Conservation (phyloP, 2,113 vertebrate genomes). For the Eolophus roseicapilla region DNA sequence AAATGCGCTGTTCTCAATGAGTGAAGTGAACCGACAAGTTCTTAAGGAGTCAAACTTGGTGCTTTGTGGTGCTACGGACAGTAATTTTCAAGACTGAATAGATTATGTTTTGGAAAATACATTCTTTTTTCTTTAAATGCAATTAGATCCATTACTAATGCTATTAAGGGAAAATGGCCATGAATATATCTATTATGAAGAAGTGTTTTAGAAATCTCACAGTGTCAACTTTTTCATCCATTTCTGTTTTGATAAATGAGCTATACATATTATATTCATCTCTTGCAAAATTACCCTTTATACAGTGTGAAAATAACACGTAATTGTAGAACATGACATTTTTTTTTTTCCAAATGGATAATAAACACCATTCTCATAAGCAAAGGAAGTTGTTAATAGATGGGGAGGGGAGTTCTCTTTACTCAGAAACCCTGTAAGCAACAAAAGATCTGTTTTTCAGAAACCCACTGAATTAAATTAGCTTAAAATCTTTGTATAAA, state of each 20-base stretch:
- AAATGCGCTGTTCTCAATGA: not conserved
- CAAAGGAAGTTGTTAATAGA: not conserved
- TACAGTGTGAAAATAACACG: not conserved
- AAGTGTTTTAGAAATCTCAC: not conserved
- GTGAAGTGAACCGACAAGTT: not conserved
- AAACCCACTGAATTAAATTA: not conserved
- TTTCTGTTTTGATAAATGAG: slow-evolving; percentile 5
- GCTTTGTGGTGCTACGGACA: not conserved
- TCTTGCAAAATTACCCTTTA: not conserved
- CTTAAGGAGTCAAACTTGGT: not conserved
- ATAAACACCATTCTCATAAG: not conserved
- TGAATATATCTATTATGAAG: not conserved
- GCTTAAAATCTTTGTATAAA: not conserved
- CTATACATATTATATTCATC: not conserved
- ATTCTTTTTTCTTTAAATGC: not conserved
- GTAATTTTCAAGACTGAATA: not conserved
- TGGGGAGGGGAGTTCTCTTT: not conserved
- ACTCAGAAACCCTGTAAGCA: not conserved
- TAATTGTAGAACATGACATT: not conserved
- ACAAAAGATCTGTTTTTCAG: not conserved
- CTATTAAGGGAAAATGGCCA: not conserved
- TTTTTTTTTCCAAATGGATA: not conserved
- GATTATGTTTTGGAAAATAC: not conserved
- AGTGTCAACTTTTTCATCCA: rapidly evolving
- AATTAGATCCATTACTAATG: not conserved